Conservation (phyloP, 2,797 vertebrate species). For the Knipowitschia caucasica region DNA sequence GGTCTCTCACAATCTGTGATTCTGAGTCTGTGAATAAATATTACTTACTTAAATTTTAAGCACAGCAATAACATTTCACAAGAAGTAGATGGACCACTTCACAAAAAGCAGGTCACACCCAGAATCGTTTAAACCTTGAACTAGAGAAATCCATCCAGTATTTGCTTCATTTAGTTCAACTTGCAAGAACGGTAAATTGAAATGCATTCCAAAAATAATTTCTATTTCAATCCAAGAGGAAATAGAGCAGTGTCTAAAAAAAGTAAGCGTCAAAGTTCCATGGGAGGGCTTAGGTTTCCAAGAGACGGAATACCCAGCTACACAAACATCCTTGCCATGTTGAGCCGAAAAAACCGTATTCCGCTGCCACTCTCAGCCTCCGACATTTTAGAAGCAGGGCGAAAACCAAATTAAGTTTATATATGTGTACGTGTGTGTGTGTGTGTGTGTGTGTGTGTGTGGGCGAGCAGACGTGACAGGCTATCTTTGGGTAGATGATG, state of each 20-base stretch:
- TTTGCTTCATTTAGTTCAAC: not conserved
- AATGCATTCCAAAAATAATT: not conserved
- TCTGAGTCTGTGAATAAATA: too few relatives aligned
- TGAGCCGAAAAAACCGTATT: slow-evolving; percentile 21
- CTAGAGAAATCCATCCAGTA: too few relatives aligned
- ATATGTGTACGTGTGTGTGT: too few relatives aligned
- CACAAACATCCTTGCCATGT: slow-evolving; percentile 30
- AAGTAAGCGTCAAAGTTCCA: slow-evolving; percentile 3
- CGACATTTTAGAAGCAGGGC: slow-evolving; percentile 36
- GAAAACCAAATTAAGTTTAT: slow-evolving; percentile 27
- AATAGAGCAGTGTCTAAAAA: not conserved
- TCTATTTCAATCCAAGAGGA: not conserved
- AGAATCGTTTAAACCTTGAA: too few relatives aligned
- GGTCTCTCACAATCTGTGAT: too few relatives aligned
- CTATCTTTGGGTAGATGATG: slow-evolving; percentile 33
- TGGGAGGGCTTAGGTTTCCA: slow-evolving; percentile 17
- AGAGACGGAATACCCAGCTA: slow-evolving; percentile 14
- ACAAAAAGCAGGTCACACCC: too few relatives aligned
- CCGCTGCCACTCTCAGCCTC: slow-evolving; percentile 34
- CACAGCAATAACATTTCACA: too few relatives aligned
- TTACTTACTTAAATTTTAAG: too few relatives aligned
- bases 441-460: slow-evolving; percentile 26
- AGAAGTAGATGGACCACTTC: too few relatives aligned
- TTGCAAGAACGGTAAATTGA: not conserved
- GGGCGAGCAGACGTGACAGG: slow-evolving; percentile 39